Conservation (phyloP, 2,113 vertebrate genomes). For the Tichodroma muraria region DNA sequence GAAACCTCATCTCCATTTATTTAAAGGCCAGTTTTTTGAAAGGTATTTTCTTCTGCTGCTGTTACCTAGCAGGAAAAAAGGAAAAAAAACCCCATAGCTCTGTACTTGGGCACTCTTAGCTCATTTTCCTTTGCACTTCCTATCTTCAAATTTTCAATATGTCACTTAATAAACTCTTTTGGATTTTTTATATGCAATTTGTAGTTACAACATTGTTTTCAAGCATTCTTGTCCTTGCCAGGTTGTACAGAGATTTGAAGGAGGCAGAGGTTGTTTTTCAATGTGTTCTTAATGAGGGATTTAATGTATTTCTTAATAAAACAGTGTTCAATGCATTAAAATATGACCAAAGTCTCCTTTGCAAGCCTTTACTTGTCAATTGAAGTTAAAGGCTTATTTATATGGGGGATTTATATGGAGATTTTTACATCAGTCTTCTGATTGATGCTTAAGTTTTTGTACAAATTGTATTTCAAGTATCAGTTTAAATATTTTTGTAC, state of each 20-base stretch:
- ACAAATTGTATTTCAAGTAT: constrained; percentile 24
- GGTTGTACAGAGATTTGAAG: not conserved
- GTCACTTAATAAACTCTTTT: not conserved
- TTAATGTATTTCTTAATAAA: not conserved
- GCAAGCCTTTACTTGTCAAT: not conserved
- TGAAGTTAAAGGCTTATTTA: not conserved
- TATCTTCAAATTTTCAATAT: not conserved
- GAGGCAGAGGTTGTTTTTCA: not conserved
- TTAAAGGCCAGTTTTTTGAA: not conserved
- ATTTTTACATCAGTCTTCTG: not conserved
- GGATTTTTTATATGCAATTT: not conserved
- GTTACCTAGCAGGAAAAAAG: not conserved
- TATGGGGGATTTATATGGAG: not conserved
- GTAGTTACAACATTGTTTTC: not conserved
- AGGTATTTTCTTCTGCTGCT: not conserved
- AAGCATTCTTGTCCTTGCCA: not conserved
- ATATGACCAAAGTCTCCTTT: not conserved
- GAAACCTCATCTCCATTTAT: not conserved
- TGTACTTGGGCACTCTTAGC: not conserved
- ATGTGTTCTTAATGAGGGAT: not conserved
- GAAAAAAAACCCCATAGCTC: not conserved
- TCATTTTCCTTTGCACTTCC: not conserved
- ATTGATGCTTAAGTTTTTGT: not conserved
- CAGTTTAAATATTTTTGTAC: constrained; percentile 20
- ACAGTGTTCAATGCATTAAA: not conserved